A percentile compares a stretch with the other conserved stretches of the same genome.
phyloP scores from a whole-genome alignment of 2,797 vertebrate species.

The Melanotaenia trifasciata region DNA sequence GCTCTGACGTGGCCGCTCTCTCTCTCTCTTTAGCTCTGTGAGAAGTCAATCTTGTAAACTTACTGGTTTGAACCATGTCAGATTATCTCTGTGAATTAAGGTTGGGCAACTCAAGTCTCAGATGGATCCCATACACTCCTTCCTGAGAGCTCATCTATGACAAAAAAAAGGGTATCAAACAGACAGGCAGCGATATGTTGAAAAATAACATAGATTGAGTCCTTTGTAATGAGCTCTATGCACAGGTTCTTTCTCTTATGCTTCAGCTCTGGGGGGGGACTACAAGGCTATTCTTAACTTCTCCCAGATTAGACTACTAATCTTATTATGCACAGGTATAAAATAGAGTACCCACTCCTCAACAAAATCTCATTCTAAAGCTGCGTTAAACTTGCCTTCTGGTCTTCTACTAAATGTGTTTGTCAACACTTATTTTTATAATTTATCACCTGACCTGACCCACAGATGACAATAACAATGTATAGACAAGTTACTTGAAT shows the following conservation, averaged over 20 bases:
- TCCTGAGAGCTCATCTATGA: conserved; percentile 16
- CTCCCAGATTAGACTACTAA: conserved; percentile 79
- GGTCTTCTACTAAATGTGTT: not conserved
- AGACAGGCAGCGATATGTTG: conserved; percentile 14
- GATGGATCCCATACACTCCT: conserved; percentile 14
- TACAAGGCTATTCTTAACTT: conserved; percentile 75
- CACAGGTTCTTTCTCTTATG: conserved; percentile 17
- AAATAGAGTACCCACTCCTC: conserved; percentile 50
- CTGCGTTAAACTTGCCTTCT: not conserved
- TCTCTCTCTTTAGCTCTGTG: conserved; percentile 33
- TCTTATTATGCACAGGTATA: conserved; percentile 76
- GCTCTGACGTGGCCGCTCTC: conserved; percentile 43
- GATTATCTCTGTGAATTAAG: conserved; percentile 61
- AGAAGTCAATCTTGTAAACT: conserved; percentile 70
- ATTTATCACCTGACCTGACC: not conserved
- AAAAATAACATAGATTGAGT: conserved; percentile 14
- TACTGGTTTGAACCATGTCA: conserved; percentile 65
- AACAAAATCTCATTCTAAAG: conserved; percentile 26
- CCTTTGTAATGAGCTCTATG: conserved; percentile 1
- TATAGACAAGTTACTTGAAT: not conserved
- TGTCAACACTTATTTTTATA: not conserved
- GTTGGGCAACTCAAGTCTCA: conserved; percentile 17
- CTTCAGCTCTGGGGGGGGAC: conserved; percentile 20
- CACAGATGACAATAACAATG: not conserved
- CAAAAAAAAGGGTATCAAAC: not conserved